phyloP scores from a whole-genome alignment of 2,113 vertebrate genomes.

The Asarcornis scutulata region DNA sequence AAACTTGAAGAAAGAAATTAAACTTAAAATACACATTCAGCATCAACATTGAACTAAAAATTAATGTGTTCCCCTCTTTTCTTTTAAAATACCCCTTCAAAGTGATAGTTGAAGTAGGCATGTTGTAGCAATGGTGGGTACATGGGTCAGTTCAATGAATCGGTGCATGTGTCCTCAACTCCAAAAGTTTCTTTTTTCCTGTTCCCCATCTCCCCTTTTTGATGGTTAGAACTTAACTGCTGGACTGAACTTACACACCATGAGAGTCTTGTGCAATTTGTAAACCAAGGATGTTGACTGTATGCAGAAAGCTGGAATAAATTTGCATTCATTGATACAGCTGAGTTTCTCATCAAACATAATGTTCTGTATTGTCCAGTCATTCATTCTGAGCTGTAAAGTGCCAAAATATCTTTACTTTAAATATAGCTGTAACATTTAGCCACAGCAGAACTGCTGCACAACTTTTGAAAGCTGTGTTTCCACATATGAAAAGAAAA shows the following conservation, averaged over 20 bases:
- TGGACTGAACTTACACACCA: not conserved
- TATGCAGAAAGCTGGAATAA: slow-evolving; percentile 47
- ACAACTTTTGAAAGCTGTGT: slow-evolving; percentile 55
- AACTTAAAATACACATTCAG: not conserved
- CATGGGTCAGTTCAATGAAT: not conserved
- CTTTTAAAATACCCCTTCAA: not conserved
- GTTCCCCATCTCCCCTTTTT: not conserved
- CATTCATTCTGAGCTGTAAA: slow-evolving; percentile 38
- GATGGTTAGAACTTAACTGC: not conserved
- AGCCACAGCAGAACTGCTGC: slow-evolving; percentile 53
- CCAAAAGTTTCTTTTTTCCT: not conserved
- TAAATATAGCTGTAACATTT: slow-evolving; percentile 38
- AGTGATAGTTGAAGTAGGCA: not conserved
- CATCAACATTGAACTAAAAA: not conserved
- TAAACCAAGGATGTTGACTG: not conserved
- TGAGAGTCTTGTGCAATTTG: not conserved
- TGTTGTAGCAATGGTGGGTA: not conserved
- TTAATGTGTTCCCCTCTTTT: not conserved
- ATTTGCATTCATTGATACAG: slow-evolving; percentile 43
- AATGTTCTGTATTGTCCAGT: slow-evolving; percentile 38
- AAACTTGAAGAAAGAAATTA: not conserved
- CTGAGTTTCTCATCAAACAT: slow-evolving; percentile 28
- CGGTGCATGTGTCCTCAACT: not conserved
- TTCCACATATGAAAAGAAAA: slow-evolving; percentile 37
- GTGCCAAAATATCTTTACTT: slow-evolving; percentile 61